phyloP scores from a whole-genome alignment of 2,888 invertebrate genomes.

The Miltochrista miniata region DNA sequence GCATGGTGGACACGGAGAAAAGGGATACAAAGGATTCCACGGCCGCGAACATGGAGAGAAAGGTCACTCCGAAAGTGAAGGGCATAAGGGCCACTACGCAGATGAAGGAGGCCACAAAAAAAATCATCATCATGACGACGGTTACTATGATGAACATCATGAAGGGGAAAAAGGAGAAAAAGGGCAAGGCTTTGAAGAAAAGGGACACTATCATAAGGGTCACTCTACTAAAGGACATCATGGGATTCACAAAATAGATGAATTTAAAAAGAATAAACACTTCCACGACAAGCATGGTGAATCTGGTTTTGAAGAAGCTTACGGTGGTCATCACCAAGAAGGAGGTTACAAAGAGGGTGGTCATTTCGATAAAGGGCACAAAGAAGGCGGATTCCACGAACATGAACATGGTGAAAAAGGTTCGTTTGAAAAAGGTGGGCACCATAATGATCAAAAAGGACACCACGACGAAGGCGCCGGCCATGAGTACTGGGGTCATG shows the following conservation, averaged over 20 bases:
- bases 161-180: slow-evolving; percentile 87
- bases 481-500: slow-evolving; percentile 88
- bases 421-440: slow-evolving; percentile 89
- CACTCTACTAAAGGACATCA: slow-evolving; percentile 94
- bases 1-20: slow-evolving; percentile 87
- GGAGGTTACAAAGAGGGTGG: slow-evolving; percentile 91
- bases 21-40: slow-evolving; percentile 87
- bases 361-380: slow-evolving; percentile 91
- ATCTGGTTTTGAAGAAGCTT: slow-evolving; percentile 90
- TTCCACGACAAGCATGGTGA: slow-evolving; percentile 94
- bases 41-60: slow-evolving; percentile 86
- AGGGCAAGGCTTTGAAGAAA: slow-evolving; percentile 79
- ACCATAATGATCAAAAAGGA: slow-evolving; percentile 90
- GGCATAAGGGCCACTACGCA: slow-evolving; percentile 83
- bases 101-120: slow-evolving; percentile 86
- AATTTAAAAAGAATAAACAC: slow-evolving; percentile 93
- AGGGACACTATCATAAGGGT: slow-evolving; percentile 91
- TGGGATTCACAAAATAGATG: slow-evolving; percentile 92
- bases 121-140: slow-evolving; percentile 86
- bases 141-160: slow-evolving; percentile 85
- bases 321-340: slow-evolving; percentile 90
- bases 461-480: slow-evolving; percentile 90
- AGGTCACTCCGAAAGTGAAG: slow-evolving; percentile 88
- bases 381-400: slow-evolving; percentile 89
- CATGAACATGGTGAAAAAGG: slow-evolving; percentile 91